phyloP scores from a whole-genome alignment of 2,797 vertebrate genomes.

The Onychomys torridus region DNA sequence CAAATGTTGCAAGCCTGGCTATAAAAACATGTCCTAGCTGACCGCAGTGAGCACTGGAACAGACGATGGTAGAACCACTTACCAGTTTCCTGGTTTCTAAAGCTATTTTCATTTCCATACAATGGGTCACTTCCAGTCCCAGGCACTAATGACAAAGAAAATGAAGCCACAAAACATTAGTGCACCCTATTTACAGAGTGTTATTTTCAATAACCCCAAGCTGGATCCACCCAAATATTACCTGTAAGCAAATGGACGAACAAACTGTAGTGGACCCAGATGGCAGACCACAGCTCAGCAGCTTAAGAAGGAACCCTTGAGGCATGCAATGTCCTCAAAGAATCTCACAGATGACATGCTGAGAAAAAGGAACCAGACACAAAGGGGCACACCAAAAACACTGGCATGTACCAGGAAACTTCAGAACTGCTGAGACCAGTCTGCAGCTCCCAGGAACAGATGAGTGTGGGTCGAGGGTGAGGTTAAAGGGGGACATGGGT shows the following conservation, averaged over 20 bases:
- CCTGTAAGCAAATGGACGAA: neutral
- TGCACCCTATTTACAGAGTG: neutral
- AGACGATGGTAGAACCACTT: neutral
- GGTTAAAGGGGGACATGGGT: neutral
- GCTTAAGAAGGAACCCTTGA: neutral
- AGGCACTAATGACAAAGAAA: neutral
- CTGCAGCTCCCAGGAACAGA: neutral
- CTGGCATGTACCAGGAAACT: rapidly evolving
- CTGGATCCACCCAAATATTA: neutral
- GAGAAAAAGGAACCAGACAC: neutral
- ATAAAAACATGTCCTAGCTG: neutral
- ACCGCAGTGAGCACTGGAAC: neutral
- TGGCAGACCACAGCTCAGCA: neutral
- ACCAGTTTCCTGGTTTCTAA: neutral
- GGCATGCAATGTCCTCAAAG: neutral
- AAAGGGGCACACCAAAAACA: neutral
- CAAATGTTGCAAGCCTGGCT: neutral
- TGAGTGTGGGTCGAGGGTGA: neutral
- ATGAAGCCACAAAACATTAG: neutral
- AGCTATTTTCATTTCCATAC: neutral
- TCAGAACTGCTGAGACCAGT: neutral
- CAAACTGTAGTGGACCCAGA: neutral
- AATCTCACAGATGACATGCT: neutral
- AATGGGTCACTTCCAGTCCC: neutral
- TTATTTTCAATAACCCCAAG: neutral